Percentiles rank a stretch among this genome's conserved stretches.
Evolutionary conservation across 2,888 invertebrate genomes (phyloP).

Genomic region (Xestia rhomboidea): DNA sequence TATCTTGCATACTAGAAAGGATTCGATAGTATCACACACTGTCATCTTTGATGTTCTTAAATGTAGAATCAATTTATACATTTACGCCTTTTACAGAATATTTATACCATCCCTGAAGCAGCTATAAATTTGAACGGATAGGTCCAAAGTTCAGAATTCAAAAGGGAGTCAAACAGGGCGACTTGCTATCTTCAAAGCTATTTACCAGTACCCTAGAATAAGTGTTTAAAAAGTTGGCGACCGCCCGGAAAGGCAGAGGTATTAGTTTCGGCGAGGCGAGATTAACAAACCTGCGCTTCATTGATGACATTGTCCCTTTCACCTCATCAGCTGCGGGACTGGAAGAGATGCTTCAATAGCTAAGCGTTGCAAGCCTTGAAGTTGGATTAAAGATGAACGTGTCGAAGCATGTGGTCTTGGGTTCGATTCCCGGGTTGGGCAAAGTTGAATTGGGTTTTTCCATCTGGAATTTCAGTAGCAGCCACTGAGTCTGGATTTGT

Average conservation of each 20-base stretch:
- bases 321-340: too few species aligned
- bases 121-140: background rate
- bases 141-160: background rate
- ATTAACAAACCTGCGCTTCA: background rate
- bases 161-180: background rate
- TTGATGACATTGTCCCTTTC: too few species aligned
- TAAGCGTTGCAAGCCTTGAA: background rate
- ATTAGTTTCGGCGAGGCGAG: background rate
- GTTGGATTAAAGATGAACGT: background rate
- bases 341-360: too few species aligned
- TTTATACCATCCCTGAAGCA: background rate
- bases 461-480: too few species aligned
- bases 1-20: background rate
- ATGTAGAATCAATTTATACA: background rate
- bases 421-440: too few species aligned
- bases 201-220: background rate
- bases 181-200: background rate
- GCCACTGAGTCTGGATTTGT: too few species aligned
- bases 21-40: background rate
- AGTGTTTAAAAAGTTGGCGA: background rate
- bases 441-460: too few species aligned
- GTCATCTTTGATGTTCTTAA: background rate
- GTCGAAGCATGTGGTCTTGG: background rate
- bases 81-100: background rate
- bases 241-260: too few species aligned